Base-by-base conservation (phyloP, 2,113 vertebrate species). In the Alligator mississippiensis region DNA sequence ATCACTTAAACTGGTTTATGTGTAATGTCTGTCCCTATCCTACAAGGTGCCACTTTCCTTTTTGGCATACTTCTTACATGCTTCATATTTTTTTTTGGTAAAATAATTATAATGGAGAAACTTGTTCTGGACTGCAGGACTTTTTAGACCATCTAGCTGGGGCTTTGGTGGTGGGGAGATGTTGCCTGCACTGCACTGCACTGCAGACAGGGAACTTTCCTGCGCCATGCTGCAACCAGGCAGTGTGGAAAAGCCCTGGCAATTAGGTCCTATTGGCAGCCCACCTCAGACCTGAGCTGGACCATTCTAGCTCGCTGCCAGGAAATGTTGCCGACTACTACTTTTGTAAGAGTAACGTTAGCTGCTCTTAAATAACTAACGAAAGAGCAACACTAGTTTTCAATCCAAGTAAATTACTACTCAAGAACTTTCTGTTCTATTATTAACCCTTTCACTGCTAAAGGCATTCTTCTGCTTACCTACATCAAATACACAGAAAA, bases 391-490 rank as follows among this genome's bases (percentile, higher is more conserved):
- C 58, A 75, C 24, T 22, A 54, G 63, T 58, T 62, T 57, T 57
- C 60, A 59, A 27, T 76, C 89, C 70, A 84, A 64, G 28, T 77
- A 87, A 82, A 87, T 77, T 75, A 84, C 60, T 72, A 59, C 34
- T 59, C 27, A 70, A 54, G 11, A 79, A 75, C n/a, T 74, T 72
- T 86, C 55, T 66, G 76, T 74, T 81, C 89, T 34, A 10, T 21
- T 90, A 82, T 84, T 47, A 47, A 59, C 81, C 68, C 38, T 58
- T 87, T 85, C 95, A 94, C 91, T 95, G 88, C 75, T 77, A n/a
- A 93, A 93, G 88, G 84, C 87, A 63, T 85, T 81, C 62, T 86
- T 82, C 60, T 59, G 79, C 22, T 91, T 80, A 87, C 74, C 28
- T n/a, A 30, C 64, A 80, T 68, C 74, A 80, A 91, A 47, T 47